Base-by-base conservation (phyloP, 2,797 vertebrate genomes). In the Scyliorhinus canicula region DNA sequence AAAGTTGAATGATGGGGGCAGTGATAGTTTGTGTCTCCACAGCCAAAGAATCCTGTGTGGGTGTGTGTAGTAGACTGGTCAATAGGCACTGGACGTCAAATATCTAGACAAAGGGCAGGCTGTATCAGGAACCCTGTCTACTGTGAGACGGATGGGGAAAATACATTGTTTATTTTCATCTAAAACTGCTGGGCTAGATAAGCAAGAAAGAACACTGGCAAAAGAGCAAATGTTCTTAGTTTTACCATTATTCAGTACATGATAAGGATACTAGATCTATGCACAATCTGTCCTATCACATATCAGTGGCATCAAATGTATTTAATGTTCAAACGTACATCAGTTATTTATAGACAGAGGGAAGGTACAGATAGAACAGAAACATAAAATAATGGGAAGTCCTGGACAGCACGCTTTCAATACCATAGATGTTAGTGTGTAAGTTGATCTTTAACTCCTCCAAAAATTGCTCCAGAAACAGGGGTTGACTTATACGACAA, bases 61-160 rank as follows among this genome's bases (percentile, higher is more conserved):
- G 50, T 1, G 0, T 79, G 84, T 95, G 85, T 67, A 55, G 57
- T 74, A 90, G 95, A 95, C n/a, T 77, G 84, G 82, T 96, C 95
- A 96, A 24, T 79, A 93, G 95, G 44, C 40, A 95, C 63, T 60
- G 2, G 67, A 52, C 26, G 67, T 94, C 67, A 95, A 82, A 69
- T 93, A 95, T 94, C 95, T 90, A 96, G 85, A 96, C 95, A 96
- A 96, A 96, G 95, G 82, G 35, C 77, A 95, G 95, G 96, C 95
- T 96, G 95, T 63, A 95, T 95, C 95, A 79, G 96, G 96, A 95
- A 95, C 67, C 93, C 67, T 96, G 95, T 96, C 96, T 71, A 44
- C 91, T 74, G 67, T 4, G 65, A 93, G 60, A 40, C 21, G 65
- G 91, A 69, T 47, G 65, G 63, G 67, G 93, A 94, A 69, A 94